These are phyloP conservation scores for Phlogophora meticulosa DNA, from an alignment of 2,888 invertebrate genomes.

Conservation along the genomic window DNA sequence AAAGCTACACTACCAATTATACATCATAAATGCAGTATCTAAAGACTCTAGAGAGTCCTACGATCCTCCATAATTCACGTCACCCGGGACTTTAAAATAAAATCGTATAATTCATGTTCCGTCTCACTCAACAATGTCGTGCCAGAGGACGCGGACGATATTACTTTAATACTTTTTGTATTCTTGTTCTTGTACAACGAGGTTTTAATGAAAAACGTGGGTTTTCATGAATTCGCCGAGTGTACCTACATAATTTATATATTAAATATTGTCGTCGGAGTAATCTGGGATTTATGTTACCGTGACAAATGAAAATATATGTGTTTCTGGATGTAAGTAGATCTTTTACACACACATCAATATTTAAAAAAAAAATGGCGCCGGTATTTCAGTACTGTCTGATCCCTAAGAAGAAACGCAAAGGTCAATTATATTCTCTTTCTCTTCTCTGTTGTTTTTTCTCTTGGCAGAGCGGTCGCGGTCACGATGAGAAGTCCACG, in stretches of 20 bases:
- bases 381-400: too few relatives aligned
- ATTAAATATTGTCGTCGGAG: not conserved
- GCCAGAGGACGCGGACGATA: slow-evolving; percentile 7
- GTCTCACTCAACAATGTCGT: slow-evolving; percentile 11
- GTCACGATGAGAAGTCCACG: too few relatives aligned
- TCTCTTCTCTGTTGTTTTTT: too few relatives aligned
- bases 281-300: not conserved
- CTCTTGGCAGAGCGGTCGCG: too few relatives aligned
- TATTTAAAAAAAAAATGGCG: too few relatives aligned
- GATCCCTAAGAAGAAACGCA: too few relatives aligned
- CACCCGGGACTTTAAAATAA: slow-evolving; percentile 1
- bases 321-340: too few relatives aligned
- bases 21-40: too few relatives aligned
- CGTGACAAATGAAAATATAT: not conserved
- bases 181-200: slow-evolving; percentile 15
- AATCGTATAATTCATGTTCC: slow-evolving; percentile 30
- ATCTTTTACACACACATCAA: too few relatives aligned
- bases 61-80: slow-evolving; percentile 11
- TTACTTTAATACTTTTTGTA: slow-evolving; percentile 29
- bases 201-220: slow-evolving; percentile 34
- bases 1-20: too few relatives aligned
- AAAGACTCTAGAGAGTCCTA: slow-evolving; percentile 9
- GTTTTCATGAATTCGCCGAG: not conserved
- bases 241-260: too few relatives aligned
- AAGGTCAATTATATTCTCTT: too few relatives aligned